Base-by-base conservation (phyloP, 2,888 invertebrate species). In the Cylloceria caligata region DNA sequence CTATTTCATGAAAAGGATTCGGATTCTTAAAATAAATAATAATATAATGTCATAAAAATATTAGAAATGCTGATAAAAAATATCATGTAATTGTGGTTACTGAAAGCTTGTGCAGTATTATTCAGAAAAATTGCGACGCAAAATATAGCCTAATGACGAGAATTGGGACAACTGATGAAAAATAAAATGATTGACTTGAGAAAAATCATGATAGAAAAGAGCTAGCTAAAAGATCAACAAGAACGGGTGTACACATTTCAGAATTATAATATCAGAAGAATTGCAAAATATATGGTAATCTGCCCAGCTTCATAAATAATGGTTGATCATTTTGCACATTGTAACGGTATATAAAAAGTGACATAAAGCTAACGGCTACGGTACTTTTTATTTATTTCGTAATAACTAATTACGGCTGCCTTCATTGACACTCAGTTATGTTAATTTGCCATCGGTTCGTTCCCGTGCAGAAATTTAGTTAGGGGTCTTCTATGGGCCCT, bases 231-330 rank as follows among this genome's bases (percentile, higher is more conserved):
- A 57, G 55, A 30, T 57, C 16, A 57, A 30, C 55, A 30, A 57
- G 55, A 30, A 30, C 24, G 52, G 0, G 11, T 52, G 52, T 21
- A 52, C 24, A n/a, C 30, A 57, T 9, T 5, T 30, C 16, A 7
- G 9, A n/a, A 57, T 57, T n/a, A 57, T 30, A 57, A 57, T 57
- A 57, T 57, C 1, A 57, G 30, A 30, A 57, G n/a, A 30, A 57
- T 57, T 57, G 30, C 16, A 57, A 57, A 13, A 30, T 30, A 57
- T 57, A 27, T 30, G n/a, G n/a, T n/a, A 30, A 57, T 57, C 55
- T 30, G n/a, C 7, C 55, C 6, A 30, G 30, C 30, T 4, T 30
- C 55, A 57, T 57, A 27, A 57, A 57, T 16, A 57, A n/a, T 1
- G 30, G n/a, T 13, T n/a, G 5, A n/a, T 16, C 30, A 2, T 57